Percentiles rank a stretch among this genome's conserved stretches.
Evolutionary conservation across 2,113 vertebrate species (phyloP).

Genomic region (Periophthalmus modestus): DNA sequence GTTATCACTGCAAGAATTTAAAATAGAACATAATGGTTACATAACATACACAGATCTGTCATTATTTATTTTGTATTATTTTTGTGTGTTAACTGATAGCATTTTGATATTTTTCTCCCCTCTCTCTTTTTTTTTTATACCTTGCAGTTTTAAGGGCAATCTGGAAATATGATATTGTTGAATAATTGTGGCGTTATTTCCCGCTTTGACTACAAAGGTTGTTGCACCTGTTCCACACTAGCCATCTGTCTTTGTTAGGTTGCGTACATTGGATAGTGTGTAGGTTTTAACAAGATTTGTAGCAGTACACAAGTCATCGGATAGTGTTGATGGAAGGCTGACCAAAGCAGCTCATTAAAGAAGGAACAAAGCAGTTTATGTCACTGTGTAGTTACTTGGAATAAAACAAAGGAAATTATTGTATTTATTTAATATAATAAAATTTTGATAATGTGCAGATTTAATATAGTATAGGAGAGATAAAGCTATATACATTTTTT

Average conservation of each 20-base stretch:
- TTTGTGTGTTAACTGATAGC: neutral
- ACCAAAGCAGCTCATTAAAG: slow-evolving; percentile 19
- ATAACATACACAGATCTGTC: neutral
- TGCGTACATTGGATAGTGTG: slow-evolving; percentile 24
- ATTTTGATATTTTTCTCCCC: neutral
- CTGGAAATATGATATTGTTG: slow-evolving; percentile 44
- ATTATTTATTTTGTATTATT: neutral
- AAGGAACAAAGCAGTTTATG: neutral
- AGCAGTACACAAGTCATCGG: slow-evolving; percentile 30
- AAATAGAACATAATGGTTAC: slow-evolving; percentile 43
- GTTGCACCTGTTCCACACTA: slow-evolving; percentile 60
- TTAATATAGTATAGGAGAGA: neutral
- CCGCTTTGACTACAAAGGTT: slow-evolving; percentile 42
- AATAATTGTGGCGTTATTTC: slow-evolving; percentile 21
- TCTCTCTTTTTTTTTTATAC: neutral
- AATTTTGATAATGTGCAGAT: neutral
- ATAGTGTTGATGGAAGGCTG: slow-evolving; percentile 50
- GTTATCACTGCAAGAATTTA: slow-evolving; percentile 13
- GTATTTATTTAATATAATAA: neutral
- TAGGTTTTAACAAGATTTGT: slow-evolving; percentile 55
- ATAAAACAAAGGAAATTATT: neutral
- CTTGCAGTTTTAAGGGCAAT: neutral
- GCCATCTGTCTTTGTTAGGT: slow-evolving; percentile 67
- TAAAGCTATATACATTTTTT: neutral
- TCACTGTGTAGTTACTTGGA: neutral